Base-by-base conservation (phyloP, 2,797 vertebrate species). In the Alectoris magna region DNA sequence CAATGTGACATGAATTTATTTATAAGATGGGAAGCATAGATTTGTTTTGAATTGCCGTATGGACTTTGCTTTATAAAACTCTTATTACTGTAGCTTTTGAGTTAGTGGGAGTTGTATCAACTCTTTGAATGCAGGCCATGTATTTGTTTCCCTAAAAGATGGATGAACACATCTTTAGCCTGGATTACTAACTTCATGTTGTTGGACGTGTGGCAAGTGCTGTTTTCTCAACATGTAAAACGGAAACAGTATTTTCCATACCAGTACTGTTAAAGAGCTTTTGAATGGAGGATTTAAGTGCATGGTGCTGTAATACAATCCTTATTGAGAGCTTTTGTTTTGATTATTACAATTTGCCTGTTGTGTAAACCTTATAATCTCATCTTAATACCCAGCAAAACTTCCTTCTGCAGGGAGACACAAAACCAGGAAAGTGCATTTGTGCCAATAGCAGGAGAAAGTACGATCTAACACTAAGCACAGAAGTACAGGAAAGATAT, bases 1-100 rank as follows among this genome's bases (percentile, higher is more conserved):
- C 49, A 36, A 49, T 38, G 23, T 51, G 19, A 75, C 84, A 12
- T 78, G 1, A 91, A 78, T 56, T 56, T 62, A 51, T 48, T 87
- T 6, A 0, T 39, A 49, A 66, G 49, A 18, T 41, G 62, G 5
- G 31, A n/a, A 77, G 41, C 4, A 10, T 49, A 85, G 53, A 41
- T 56, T 36, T 60, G 11, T 44, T 38, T 83, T 46, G 76, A 55
- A 10, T 23, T 92, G 82, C 15, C 49, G 5, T 53, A 36, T 53
- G n/a, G 31, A 67, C 66, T 53, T 83, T 31, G 68, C 46, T 26
- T 55, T 34, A 18, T 68, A 85, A 91, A 62, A 69, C 62, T 71
- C 44, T 53, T 49, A 9, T 70, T 60, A 51, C n/a, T 66, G 49
- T 14, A 51, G 44, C 24, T 67, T 77, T 10, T 43, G 44, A 34